These are phyloP conservation scores for Lottia gigantea DNA, from an alignment of 2,888 invertebrate species.

Conservation along the genomic window DNA sequence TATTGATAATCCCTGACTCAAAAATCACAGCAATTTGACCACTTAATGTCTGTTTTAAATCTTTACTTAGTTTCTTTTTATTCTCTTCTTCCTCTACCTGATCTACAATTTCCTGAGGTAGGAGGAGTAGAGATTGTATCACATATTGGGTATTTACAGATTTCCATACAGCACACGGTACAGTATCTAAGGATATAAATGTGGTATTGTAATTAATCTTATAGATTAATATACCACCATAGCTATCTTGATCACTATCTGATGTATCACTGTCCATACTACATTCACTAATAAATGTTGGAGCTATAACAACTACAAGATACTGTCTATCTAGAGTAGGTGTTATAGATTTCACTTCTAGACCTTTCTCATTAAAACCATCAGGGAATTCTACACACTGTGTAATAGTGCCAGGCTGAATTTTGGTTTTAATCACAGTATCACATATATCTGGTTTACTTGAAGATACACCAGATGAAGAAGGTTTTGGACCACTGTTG, in stretches of 20 bases:
- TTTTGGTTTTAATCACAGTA: constrained; percentile 3
- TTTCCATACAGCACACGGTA: constrained; percentile 71
- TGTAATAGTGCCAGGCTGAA: constrained; percentile 46
- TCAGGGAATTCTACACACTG: constrained; percentile 62
- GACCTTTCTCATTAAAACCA: constrained; percentile 65
- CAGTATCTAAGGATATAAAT: constrained; percentile 72
- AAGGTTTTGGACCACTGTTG: constrained; percentile 1
- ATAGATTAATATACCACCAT: constrained; percentile 73
- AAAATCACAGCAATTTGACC: constrained; percentile 79
- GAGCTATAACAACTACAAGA: constrained; percentile 71
- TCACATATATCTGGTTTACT: constrained; percentile 21
- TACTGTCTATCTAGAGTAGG: constrained; percentile 79
- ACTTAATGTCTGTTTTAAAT: constrained; percentile 15
- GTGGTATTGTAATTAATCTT: constrained; percentile 72
- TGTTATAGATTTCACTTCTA: constrained; percentile 75
- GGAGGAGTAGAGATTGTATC: constrained; percentile 48
- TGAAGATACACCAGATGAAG: constrained; percentile 27
- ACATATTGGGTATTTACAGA: constrained; percentile 41
- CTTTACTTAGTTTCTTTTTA: constrained; percentile 5
- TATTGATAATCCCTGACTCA: constrained; percentile 79
- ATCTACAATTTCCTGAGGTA: constrained; percentile 55
- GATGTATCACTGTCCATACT: neutral
- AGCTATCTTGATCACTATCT: constrained; percentile 15
- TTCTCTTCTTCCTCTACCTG: constrained; percentile 53
- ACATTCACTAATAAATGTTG: constrained; percentile 24